Conservation (phyloP, 2,888 invertebrate genomes). For the Pyrochroa serraticornis region DNA sequence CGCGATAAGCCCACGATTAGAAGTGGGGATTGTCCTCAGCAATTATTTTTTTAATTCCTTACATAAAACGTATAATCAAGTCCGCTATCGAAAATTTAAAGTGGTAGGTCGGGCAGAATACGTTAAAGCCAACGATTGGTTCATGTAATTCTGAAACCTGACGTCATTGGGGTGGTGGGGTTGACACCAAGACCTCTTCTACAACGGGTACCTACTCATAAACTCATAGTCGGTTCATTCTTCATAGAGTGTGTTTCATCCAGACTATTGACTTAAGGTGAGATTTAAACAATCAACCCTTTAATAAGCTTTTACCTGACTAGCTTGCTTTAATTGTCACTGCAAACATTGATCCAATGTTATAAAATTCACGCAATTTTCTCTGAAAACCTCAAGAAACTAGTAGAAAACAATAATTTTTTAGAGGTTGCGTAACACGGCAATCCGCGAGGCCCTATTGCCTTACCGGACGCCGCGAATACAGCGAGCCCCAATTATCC, state of each 20-base stretch:
- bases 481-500: constrained; percentile 16
- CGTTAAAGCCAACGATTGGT: constrained; percentile 50
- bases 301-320: neutral
- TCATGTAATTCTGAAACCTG: constrained; percentile 43
- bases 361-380: no score
- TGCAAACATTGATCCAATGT: no score
- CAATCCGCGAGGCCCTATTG: constrained; percentile 7
- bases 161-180: constrained; percentile 52
- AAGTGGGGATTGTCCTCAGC: constrained; percentile 4
- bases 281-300: constrained; percentile 4
- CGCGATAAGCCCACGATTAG: neutral
- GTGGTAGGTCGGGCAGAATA: constrained; percentile 37
- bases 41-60: constrained; percentile 19
- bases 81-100: constrained; percentile 29
- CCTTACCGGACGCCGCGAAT: constrained; percentile 12
- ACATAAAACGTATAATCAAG: constrained; percentile 17
- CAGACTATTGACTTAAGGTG: constrained; percentile 24
- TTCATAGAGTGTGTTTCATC: constrained; percentile 52
- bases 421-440: constrained; percentile 14
- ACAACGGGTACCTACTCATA: constrained; percentile 44
- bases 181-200: constrained; percentile 50
- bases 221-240: constrained; percentile 53
- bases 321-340: neutral
- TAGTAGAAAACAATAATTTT: neutral
- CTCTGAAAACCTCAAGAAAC: neutral